Conservation (phyloP, 2,888 invertebrate genomes). For the Choreutis nemorana region DNA sequence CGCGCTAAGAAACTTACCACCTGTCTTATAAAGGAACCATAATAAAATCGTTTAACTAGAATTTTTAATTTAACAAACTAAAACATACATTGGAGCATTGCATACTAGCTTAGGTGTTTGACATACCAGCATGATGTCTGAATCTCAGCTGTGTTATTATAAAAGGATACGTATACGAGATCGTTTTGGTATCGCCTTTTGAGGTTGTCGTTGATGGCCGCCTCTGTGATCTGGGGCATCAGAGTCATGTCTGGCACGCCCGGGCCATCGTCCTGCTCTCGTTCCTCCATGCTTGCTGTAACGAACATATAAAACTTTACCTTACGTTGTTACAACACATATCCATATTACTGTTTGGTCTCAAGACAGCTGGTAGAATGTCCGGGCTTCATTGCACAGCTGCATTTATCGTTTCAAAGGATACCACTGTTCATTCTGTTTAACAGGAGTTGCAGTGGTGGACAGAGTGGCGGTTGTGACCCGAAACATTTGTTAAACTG, state of each 20-base stretch:
- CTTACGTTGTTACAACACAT: background rate
- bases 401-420: background rate
- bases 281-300: constrained; percentile 53
- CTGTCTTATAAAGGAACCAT: too few species aligned
- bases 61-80: too few species aligned
- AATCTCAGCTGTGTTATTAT: background rate
- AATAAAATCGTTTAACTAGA: too few species aligned
- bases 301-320: constrained; percentile 15
- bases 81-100: too few species aligned
- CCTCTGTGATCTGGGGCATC: constrained; percentile 89
- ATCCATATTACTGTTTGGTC: too few species aligned
- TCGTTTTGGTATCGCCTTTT: constrained; percentile 82
- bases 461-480: too few species aligned
- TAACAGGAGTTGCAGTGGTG: constrained; percentile 2
- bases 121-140: too few species aligned
- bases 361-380: background rate
- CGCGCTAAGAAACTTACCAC: too few species aligned
- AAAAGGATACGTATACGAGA: constrained; percentile 92
- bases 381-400: background rate
- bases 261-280: constrained; percentile 60
- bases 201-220: constrained; percentile 87
- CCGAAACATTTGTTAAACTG: too few species aligned
- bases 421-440: constrained; percentile 6
- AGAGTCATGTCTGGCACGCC: constrained; percentile 93
- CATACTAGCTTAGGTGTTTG: too few species aligned